Percentiles rank a stretch among this genome's conserved stretches.
Evolutionary conservation across 1,140 invertebrate species (phyloP).

Genomic region (Neoseiulus cucumeris): DNA sequence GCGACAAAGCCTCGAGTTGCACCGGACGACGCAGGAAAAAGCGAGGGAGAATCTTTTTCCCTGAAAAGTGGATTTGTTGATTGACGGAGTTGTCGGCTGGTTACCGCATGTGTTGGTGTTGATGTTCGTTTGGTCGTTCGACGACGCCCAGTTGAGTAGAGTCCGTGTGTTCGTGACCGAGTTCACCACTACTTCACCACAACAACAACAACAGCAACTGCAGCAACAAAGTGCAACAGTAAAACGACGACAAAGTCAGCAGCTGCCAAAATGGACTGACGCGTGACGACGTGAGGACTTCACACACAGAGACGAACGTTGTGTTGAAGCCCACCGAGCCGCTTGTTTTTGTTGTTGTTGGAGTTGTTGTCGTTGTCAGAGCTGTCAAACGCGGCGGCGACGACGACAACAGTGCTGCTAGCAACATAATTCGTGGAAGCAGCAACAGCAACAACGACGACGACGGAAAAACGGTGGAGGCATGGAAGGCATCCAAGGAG

Average conservation of each 20-base stretch:
- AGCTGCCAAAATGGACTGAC: background rate
- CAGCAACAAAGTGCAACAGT: background rate
- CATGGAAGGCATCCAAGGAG: slow-evolving; percentile 6
- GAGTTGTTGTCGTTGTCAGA: background rate
- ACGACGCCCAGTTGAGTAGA: too few relatives aligned
- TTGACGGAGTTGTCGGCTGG: too few relatives aligned
- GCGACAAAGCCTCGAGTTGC: too few relatives aligned
- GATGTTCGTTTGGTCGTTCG: too few relatives aligned
- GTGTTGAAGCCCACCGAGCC: too few relatives aligned
- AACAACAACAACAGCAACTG: background rate
- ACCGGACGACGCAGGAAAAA: too few relatives aligned
- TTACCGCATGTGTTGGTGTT: too few relatives aligned
- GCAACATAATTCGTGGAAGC: background rate
- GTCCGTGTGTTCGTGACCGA: too few relatives aligned
- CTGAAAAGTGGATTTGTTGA: too few relatives aligned
- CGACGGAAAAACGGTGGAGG: slow-evolving; percentile 1
- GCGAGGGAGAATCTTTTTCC: too few relatives aligned
- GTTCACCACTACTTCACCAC: background rate
- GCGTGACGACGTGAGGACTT: background rate
- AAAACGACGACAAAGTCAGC: background rate
- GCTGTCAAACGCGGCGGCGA: background rate
- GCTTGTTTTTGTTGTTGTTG: background rate
- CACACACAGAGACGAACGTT: background rate
- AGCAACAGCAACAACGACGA: too few relatives aligned
- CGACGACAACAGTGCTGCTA: background rate